Evolutionary conservation across 92 coral and sea anemone genomes (phyloP), one percentile per base, ranked within the genome.

Genomic region (Phenganax subtilis): DNA sequence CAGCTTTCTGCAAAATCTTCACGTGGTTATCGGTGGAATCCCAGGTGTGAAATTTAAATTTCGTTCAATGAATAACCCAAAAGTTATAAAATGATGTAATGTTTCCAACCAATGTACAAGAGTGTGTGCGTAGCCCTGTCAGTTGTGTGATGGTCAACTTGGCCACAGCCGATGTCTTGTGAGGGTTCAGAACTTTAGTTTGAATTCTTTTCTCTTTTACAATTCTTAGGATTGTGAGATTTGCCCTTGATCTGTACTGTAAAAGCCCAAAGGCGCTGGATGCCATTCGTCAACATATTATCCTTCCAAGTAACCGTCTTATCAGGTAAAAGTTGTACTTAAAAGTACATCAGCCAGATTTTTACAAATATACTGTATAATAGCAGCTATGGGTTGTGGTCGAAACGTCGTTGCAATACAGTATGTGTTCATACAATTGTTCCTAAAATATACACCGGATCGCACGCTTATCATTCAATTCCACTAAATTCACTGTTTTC

Each of bases 241-340:
- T 88, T 10, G 85, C 82, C 55, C 14, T 88, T 14, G 90, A 88
- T 25, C 75, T 85, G 4, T 85, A 88, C 37, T 64, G 84, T 71
- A 55, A 87, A 20, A 84, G 85, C 14, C 84, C 88, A 25, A 84
- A 85, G 27, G 88, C 80, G 8, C 85, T 84, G 82, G 86, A 85
- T 29, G 75, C 85, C 1, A 47, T 85, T 15, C 82, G 82, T 71
- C 15, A 58, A 11, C 75, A 84, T 69, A 51, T 88, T 14, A 85
- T 88, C 8, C 83, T 88, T 8, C 90, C 90, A 52, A 88, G 90
- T 77, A 75, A 75, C 16, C 82, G 88, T 67, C 76, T 87, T 37
- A 53, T 87, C 27, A 84, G 90, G 87, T 87, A 60, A 30, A 51
- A 55, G 8, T 54, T 73, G 20, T 73, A 9, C 0, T 73, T 9